Evolutionary conservation across 2,888 invertebrate species (phyloP).

Genomic region (Salticus scenicus): DNA sequence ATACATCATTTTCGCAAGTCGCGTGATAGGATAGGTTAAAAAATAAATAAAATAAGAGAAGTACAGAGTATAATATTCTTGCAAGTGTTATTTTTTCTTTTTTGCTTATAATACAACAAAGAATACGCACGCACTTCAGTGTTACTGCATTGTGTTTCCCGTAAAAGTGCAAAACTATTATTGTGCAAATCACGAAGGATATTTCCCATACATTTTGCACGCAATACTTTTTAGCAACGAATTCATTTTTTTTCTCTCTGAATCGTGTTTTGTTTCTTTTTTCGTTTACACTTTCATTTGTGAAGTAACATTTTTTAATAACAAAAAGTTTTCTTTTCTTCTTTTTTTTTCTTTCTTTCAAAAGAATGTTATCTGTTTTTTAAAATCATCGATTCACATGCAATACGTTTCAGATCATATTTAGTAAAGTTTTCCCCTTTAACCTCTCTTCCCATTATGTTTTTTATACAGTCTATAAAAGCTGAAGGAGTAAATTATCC

Average conservation of each 20-base stretch:
- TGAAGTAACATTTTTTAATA: too few species aligned
- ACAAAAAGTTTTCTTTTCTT: not conserved
- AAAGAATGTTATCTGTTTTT: not conserved
- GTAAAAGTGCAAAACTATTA: conserved; percentile 50
- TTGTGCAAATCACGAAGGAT: conserved; percentile 30
- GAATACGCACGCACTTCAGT: conserved; percentile 35
- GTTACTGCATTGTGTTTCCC: conserved; percentile 24
- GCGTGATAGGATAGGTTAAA: conserved; percentile 35
- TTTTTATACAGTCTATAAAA: too few species aligned
- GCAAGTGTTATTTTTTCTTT: conserved; percentile 50
- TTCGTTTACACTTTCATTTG: too few species aligned
- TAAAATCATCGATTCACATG: too few species aligned
- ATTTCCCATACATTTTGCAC: conserved; percentile 36
- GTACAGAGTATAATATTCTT: conserved; percentile 38
- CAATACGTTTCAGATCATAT: too few species aligned
- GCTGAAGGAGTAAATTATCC: too few species aligned
- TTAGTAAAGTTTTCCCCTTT: too few species aligned
- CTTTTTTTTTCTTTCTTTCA: not conserved
- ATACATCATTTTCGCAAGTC: conserved; percentile 53
- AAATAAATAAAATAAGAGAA: too few species aligned
- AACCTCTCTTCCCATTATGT: too few species aligned
- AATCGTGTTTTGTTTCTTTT: too few species aligned
- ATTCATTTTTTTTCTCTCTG: conserved; percentile 32
- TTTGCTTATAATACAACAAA: conserved; percentile 17
- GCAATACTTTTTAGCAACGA: conserved; percentile 23